A percentile compares a stretch with the other conserved stretches of the same genome.
These are phyloP conservation scores for Lasioglossum figueresi DNA, from an alignment of 2,888 invertebrate genomes.

Conservation along the genomic window DNA sequence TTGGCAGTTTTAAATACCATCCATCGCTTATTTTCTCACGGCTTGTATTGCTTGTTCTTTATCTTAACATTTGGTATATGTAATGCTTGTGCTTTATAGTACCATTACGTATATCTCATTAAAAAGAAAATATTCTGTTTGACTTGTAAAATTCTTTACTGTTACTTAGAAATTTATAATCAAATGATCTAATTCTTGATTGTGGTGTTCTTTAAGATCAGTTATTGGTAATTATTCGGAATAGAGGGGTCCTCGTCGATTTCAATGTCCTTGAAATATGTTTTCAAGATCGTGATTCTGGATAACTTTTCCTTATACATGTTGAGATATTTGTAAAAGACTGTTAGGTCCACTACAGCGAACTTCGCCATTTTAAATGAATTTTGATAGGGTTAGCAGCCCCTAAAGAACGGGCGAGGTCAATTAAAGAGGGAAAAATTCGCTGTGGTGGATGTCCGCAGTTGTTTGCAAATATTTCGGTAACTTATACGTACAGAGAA, in stretches of 20 bases:
- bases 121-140: conserved; percentile 23
- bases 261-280: background rate
- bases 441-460: background rate
- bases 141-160: conserved; percentile 3
- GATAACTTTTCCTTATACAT: background rate
- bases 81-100: conserved; percentile 75
- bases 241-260: background rate
- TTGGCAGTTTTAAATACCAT: conserved; percentile 48
- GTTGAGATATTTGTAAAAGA: background rate
- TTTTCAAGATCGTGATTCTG: background rate
- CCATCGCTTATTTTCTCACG: conserved; percentile 77
- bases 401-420: background rate
- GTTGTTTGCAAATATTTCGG: background rate
- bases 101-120: conserved; percentile 73
- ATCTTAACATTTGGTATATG: conserved; percentile 76
- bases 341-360: background rate
- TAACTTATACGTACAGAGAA: background rate
- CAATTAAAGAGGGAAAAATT: background rate
- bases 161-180: conserved; percentile 5
- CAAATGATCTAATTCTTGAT: conserved; percentile 1
- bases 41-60: conserved; percentile 77
- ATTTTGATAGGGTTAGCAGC: background rate
- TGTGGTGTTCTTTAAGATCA: background rate
- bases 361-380: background rate
- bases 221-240: background rate